Evolutionary conservation across 2,888 invertebrate genomes (phyloP).

Genomic region (Pogonocherus hispidulus): DNA sequence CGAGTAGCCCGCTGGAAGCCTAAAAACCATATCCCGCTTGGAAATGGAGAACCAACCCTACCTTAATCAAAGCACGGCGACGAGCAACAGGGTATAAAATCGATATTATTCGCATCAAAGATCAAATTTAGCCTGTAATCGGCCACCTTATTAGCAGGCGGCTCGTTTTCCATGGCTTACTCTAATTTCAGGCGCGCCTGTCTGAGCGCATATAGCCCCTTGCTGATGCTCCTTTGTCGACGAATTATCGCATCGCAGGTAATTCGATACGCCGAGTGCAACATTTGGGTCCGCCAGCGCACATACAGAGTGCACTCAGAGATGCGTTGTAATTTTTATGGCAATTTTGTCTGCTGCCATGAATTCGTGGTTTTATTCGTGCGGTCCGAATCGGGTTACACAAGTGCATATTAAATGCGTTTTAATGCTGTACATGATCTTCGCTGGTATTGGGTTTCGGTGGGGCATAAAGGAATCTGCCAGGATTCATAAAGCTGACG

Average conservation of each 20-base stretch:
- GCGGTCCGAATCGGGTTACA: conserved; percentile 12
- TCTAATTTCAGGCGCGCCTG: conserved; percentile 61
- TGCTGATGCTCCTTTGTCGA: conserved; percentile 62
- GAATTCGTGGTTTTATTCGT: conserved; percentile 30
- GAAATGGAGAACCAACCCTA: conserved; percentile 30
- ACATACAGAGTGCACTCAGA: conserved; percentile 48
- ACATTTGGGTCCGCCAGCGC: conserved; percentile 36
- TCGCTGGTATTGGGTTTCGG: conserved; percentile 24
- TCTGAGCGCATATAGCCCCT: conserved; percentile 56
- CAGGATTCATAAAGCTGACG: conserved; percentile 12
- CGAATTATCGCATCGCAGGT: conserved; percentile 57
- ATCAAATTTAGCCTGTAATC: conserved; percentile 66
- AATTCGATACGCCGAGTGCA: conserved; percentile 33
- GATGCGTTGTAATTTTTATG: conserved; percentile 59
- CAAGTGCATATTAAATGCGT: conserved; percentile 28
- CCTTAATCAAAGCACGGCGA: conserved; percentile 37
- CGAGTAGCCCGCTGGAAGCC: conserved; percentile 28
- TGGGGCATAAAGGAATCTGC: conserved; percentile 22
- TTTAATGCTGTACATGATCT: conserved; percentile 32
- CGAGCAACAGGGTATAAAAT: conserved; percentile 60
- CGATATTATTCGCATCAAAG: conserved; percentile 62
- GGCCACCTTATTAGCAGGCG: conserved; percentile 65
- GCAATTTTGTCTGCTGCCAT: conserved; percentile 52
- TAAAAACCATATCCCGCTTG: neutral
- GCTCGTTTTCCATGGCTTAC: conserved; percentile 62